These are phyloP conservation scores for Sebastes schlegelii DNA, from an alignment of 2,113 vertebrate species.

Conservation along the genomic window DNA sequence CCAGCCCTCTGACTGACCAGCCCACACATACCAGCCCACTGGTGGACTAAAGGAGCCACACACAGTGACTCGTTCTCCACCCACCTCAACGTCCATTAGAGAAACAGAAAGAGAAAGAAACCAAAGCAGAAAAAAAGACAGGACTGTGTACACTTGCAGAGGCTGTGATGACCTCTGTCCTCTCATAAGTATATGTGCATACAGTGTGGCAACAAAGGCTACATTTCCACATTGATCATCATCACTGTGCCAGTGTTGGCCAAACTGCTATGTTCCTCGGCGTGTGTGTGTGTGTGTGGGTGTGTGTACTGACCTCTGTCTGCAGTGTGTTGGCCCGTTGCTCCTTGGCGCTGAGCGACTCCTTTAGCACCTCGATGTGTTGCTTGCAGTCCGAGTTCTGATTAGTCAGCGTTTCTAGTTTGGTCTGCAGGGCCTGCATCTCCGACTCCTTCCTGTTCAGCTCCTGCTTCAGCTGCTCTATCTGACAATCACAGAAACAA, in stretches of 20 bases:
- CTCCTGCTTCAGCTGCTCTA: conserved; percentile 96
- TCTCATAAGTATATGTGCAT: not conserved
- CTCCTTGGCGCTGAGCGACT: conserved; percentile 98
- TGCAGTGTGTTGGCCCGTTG: conserved; percentile 96
- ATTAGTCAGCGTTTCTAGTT: conserved; percentile 97
- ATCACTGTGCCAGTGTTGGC: not conserved
- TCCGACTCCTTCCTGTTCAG: conserved; percentile 97
- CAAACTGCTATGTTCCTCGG: not conserved
- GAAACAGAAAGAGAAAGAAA: conserved; percentile 19
- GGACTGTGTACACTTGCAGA: not conserved
- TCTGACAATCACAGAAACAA: conserved; percentile 80
- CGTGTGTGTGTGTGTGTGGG: not conserved
- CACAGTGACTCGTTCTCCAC: conserved; percentile 41
- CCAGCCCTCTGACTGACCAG: conserved; percentile 45
- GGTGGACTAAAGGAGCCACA: conserved; percentile 49
- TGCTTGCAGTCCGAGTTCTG: conserved; percentile 99
- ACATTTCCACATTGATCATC: not conserved
- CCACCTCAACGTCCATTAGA: conserved; percentile 25
- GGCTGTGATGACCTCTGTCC: not conserved
- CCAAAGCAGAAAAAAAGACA: conserved; percentile 8
- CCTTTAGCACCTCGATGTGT: conserved; percentile 99
- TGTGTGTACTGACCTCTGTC: conserved; percentile 89
- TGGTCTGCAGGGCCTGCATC: conserved; percentile 98
- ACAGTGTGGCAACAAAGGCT: not conserved
- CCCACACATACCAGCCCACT: conserved; percentile 44